phyloP scores from a whole-genome alignment of 2,113 vertebrate species.

The Petromus typicus region DNA sequence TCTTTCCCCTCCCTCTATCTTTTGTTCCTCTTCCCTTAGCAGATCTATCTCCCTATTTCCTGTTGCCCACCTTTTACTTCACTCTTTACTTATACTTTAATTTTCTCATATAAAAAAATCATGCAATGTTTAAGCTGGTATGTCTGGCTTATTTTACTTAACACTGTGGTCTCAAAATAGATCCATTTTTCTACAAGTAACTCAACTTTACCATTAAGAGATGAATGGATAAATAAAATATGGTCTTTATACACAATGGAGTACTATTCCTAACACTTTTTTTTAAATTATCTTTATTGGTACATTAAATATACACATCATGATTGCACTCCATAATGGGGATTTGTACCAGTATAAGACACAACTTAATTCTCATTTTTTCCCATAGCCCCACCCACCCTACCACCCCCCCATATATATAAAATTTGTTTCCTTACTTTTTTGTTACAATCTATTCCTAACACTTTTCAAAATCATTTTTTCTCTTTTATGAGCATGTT shows the following conservation, averaged over 20 bases:
- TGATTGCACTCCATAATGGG: too few species aligned
- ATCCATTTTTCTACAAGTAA: neutral
- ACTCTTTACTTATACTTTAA: neutral
- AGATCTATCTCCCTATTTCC: neutral
- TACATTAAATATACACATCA: too few species aligned
- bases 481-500: constrained; percentile 64
- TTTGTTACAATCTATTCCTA: too few species aligned
- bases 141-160: neutral
- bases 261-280: neutral
- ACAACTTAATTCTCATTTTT: too few species aligned
- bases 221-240: neutral
- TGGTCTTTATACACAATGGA: neutral
- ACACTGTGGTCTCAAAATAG: neutral
- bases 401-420: too few species aligned
- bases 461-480: constrained; percentile 45
- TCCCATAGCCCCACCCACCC: too few species aligned
- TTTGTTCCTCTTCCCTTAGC: neutral
- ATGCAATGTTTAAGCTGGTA: neutral
- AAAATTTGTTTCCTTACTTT: too few species aligned
- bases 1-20: neutral
- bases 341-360: too few species aligned
- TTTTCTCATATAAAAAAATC: neutral
- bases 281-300: too few species aligned
- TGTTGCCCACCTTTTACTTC: neutral
- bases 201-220: neutral